phyloP scores from a whole-genome alignment of 64 coral and sea anemone genomes.

The Acropora yongei region DNA sequence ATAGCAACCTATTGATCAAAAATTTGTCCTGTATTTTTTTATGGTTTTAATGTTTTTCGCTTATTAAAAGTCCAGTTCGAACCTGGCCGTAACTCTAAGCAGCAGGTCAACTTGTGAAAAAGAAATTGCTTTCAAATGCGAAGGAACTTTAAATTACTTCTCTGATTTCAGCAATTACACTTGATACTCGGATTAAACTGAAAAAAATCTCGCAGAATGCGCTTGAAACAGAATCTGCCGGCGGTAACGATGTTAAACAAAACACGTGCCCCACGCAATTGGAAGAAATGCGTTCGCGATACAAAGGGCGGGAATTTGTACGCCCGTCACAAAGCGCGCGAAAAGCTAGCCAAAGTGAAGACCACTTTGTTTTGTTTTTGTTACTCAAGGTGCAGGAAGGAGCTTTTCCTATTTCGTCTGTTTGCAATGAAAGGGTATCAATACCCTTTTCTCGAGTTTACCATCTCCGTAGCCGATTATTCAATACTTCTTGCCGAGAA shows the following conservation, averaged over 20 bases:
- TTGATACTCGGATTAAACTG: not conserved
- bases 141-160: too few species aligned
- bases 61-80: too few species aligned
- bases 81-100: too few species aligned
- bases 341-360: too few species aligned
- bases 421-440: not conserved
- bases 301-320: not conserved
- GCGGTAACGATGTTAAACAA: not conserved
- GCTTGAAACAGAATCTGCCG: not conserved
- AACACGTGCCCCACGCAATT: not conserved
- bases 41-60: too few species aligned
- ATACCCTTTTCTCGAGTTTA: not conserved
- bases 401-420: not conserved
- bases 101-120: too few species aligned
- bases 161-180: not conserved
- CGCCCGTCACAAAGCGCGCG: not conserved
- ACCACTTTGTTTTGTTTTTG: too few species aligned
- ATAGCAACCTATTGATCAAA: too few species aligned
- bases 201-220: too few species aligned
- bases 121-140: too few species aligned
- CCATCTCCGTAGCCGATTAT: not conserved
- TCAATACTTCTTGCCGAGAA: conserved; percentile 83
- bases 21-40: too few species aligned
- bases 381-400: too few species aligned
- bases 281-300: not conserved